These are phyloP conservation scores for Scelioninae gen. 1 DNA, from an alignment of 2,888 invertebrate species.

Conservation along the genomic window DNA sequence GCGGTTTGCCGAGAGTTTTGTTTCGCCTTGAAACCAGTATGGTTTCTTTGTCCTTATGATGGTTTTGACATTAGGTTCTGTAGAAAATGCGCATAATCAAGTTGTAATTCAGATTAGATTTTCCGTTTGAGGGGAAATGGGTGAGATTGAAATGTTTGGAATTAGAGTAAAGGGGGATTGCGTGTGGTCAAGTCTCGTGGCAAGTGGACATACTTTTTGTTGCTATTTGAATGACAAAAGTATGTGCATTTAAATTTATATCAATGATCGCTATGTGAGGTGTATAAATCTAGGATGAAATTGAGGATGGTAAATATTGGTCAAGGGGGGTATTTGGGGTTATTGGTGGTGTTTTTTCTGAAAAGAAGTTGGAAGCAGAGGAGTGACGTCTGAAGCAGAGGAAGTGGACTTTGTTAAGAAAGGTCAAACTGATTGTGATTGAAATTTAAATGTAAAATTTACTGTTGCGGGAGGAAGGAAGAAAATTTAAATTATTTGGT, in stretches of 20 bases:
- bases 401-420: too few species aligned
- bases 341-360: not conserved
- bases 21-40: conserved; percentile 30
- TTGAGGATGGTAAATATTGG: not conserved
- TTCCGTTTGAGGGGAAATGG: conserved; percentile 1
- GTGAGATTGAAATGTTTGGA: conserved; percentile 11
- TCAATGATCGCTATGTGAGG: not conserved
- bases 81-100: not conserved
- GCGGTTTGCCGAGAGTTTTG: conserved; percentile 39
- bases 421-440: too few species aligned
- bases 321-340: not conserved
- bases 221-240: conserved; percentile 14
- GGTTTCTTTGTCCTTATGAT: conserved; percentile 6
- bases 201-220: not conserved
- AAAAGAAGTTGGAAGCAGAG: too few species aligned
- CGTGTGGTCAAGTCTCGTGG: conserved; percentile 18
- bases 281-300: not conserved
- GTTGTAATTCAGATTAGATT: not conserved
- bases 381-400: too few species aligned
- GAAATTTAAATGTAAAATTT: too few species aligned
- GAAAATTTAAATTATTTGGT: too few species aligned
- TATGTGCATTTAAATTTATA: not conserved
- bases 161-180: not conserved
- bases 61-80: not conserved
- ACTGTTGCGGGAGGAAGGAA: too few species aligned